Percentiles rank a stretch among this genome's conserved stretches.
These are phyloP conservation scores for Pristionchus exspectatus DNA, from an alignment of 2,888 invertebrate species.

Conservation along the genomic window DNA sequence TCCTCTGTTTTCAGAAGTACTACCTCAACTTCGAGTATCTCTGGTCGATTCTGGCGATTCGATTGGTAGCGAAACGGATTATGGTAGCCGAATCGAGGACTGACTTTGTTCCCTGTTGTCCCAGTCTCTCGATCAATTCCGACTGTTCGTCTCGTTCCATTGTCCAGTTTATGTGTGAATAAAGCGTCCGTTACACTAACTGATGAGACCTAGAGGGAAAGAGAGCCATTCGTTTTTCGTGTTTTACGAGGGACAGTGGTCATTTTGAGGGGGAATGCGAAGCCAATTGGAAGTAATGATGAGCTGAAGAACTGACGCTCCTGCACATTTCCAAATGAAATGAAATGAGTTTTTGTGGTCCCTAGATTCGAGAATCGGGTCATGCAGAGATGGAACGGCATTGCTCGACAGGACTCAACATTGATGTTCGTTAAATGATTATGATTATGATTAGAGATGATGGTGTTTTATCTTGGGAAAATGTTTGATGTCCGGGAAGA, in stretches of 20 bases:
- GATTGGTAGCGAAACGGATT: background rate
- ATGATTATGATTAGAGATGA: no score
- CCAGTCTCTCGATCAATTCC: background rate
- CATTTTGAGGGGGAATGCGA: background rate
- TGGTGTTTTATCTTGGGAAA: no score
- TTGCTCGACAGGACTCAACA: no score
- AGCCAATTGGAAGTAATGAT: conserved; percentile 4
- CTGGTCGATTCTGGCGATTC: conserved; percentile 40
- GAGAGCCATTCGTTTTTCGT: background rate
- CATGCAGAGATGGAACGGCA: no score
- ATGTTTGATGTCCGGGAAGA: no score
- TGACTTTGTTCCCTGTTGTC: conserved; percentile 11
- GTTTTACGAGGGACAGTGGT: conserved; percentile 26
- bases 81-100: conserved; percentile 26
- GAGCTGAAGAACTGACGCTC: background rate
- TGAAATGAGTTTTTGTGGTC: no score
- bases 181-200: background rate
- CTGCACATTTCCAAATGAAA: background rate
- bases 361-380: no score
- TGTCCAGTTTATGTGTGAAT: conserved; percentile 14
- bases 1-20: background rate
- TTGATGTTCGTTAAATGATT: no score
- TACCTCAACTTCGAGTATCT: conserved; percentile 41
- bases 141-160: conserved; percentile 10
- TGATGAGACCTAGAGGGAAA: background rate